Evolutionary conservation across 2,113 vertebrate species (phyloP).

Genomic region (Triplophysa rosa): DNA sequence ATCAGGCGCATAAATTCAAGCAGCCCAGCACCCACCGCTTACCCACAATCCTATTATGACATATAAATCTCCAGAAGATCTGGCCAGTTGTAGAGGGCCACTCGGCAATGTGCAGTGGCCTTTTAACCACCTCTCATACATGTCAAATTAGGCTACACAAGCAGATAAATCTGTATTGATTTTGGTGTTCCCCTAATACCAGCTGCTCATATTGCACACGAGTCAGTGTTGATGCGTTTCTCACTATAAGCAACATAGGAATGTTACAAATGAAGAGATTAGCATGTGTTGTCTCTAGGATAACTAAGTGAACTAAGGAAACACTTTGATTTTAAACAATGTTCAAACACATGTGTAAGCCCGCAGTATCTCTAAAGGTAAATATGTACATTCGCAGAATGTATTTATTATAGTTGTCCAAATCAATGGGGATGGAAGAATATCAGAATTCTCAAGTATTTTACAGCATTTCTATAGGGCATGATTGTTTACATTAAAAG

Average conservation of each 20-base stretch:
- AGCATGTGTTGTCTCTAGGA: neutral
- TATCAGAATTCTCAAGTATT: too few species aligned
- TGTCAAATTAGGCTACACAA: slow-evolving; percentile 34
- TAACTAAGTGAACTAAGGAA: neutral
- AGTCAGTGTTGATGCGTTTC: neutral
- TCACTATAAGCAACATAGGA: neutral
- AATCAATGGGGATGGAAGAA: too few species aligned
- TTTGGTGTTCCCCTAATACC: neutral
- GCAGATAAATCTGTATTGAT: slow-evolving; percentile 35
- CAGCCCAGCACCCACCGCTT: slow-evolving; percentile 45
- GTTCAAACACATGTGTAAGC: neutral
- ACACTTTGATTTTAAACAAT: neutral
- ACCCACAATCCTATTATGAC: slow-evolving; percentile 59
- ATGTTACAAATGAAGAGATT: neutral
- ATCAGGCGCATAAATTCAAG: slow-evolving; percentile 49
- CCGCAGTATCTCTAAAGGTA: too few species aligned
- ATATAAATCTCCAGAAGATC: slow-evolving; percentile 49
- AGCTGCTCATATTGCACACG: slow-evolving; percentile 25
- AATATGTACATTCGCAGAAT: too few species aligned
- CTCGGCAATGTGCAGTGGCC: slow-evolving; percentile 36
- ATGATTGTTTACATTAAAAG: too few species aligned
- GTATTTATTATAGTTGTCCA: too few species aligned
- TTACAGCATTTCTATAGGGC: too few species aligned
- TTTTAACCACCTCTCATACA: slow-evolving; percentile 22
- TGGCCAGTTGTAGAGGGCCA: slow-evolving; percentile 34